Evolutionary conservation across 1,140 invertebrate species (phyloP), one percentile per base, ranked within the genome.

Genomic region (Cheumatopsyche charites): DNA sequence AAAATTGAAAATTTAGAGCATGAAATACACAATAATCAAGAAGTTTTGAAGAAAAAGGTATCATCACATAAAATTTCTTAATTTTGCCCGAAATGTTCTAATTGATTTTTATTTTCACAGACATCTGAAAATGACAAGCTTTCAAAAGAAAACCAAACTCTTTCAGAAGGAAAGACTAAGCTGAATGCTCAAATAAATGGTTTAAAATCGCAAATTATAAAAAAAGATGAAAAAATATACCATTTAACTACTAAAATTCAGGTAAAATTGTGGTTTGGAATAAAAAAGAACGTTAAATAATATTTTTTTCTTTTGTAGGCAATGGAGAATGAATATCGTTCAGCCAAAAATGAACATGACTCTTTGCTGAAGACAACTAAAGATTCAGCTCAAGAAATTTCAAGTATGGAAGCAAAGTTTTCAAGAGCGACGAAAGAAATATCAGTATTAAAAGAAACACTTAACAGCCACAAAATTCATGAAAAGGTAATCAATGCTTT

Each of bases 401-500:
- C 70, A 11, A 66, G 42, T 0, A 15, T 36, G 5, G 72, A 68
- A 19, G 65, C 58, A 11, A 42, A 71, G 1, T 25, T 75, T 19
- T 43, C 71, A 13, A 62, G 63, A 19, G 62, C 71, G 1, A 15
- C 29, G n/a, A 52, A 71, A 62, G 75, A 76, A 55, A 49, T 76
- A 15, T 0, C 19, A 9, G 26, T 42, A 5, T 62, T 76, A 2
- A 73, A 62, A 26, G 72, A 71, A 42, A 47, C 65, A n/a, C 45
- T 76, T 1, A 29, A 61, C 9, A 29, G 25, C 12, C 25, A 36
- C 29, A 73, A 69, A 15, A 17, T 41, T 7, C 21, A 47, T 11
- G 75, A 73, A 49, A 76, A 76, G 49, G 75, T 72, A 58, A 5
- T 43, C n/a, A n/a, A n/a, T n/a, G n/a, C n/a, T 25, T n/a, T 65